Conservation (phyloP, 1,140 invertebrate species). For the Geopemphigus sp. region DNA sequence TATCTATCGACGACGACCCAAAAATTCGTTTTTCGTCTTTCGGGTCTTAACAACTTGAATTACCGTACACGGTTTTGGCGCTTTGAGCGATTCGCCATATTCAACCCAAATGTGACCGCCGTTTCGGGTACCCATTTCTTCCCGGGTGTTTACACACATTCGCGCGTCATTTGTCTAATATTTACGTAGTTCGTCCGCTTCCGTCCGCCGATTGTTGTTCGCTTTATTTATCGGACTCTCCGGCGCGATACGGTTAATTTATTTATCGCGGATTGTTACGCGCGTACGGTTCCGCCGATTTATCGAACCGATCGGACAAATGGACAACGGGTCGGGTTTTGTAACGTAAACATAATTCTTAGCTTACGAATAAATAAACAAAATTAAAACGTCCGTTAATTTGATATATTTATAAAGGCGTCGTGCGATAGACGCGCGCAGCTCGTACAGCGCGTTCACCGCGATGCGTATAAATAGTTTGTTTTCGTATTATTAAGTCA, state of each 20-base stretch:
- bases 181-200: background rate
- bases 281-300: background rate
- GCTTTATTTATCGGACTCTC: background rate
- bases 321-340: background rate
- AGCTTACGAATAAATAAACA: constrained; percentile 25
- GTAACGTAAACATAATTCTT: constrained; percentile 18
- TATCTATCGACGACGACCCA: no score
- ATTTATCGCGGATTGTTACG: background rate
- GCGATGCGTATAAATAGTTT: background rate
- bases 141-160: no score
- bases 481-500: background rate
- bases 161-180: background rate
- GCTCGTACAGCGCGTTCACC: background rate
- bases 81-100: no score
- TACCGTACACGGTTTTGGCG: no score
- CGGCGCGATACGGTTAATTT: background rate
- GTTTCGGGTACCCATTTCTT: no score
- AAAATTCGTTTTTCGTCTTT: no score
- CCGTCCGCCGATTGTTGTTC: background rate
- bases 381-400: constrained; percentile 12
- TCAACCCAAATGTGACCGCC: no score
- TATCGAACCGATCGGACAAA: background rate
- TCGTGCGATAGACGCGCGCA: background rate
- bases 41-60: no score
- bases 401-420: constrained; percentile 22